A percentile compares a stretch with the other conserved stretches of the same genome.
These are phyloP conservation scores for Strix uralensis DNA, from an alignment of 2,113 vertebrate species.

Conservation along the genomic window DNA sequence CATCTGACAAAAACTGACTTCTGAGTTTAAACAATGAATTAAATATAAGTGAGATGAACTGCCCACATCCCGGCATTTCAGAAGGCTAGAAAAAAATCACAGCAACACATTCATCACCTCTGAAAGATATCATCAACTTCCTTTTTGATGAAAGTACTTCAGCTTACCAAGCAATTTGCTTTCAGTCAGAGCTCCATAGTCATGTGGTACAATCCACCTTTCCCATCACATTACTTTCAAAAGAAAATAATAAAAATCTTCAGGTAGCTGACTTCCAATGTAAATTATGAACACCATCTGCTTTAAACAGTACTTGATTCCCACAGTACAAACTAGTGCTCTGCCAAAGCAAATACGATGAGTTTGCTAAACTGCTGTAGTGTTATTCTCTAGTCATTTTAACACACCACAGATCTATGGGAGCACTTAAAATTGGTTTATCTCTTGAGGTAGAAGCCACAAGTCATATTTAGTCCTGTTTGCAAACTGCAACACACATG, in stretches of 20 bases:
- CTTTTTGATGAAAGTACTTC: not conserved
- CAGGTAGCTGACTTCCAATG: not conserved
- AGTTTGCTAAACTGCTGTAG: conserved; percentile 3
- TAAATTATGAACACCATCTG: not conserved
- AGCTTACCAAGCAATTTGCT: not conserved
- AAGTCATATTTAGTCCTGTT: conserved; percentile 28
- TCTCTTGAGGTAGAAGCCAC: conserved; percentile 75
- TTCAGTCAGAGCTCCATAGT: conserved; percentile 15
- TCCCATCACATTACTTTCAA: not conserved
- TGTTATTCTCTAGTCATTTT: not conserved
- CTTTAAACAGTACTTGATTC: not conserved
- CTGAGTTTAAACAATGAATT: not conserved
- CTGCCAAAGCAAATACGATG: not conserved
- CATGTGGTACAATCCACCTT: not conserved
- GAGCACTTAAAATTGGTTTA: conserved; percentile 50
- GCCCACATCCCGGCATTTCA: not conserved
- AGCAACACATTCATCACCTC: not conserved
- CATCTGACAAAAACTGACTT: not conserved
- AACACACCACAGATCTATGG: not conserved
- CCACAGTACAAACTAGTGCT: conserved; percentile 1
- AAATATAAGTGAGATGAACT: not conserved
- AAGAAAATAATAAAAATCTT: not conserved
- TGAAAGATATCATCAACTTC: not conserved
- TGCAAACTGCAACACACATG: not conserved
- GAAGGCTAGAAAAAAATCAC: not conserved